Evolutionary conservation across 2,888 invertebrate genomes (phyloP).

Genomic region (Drosophila buzzatii): DNA sequence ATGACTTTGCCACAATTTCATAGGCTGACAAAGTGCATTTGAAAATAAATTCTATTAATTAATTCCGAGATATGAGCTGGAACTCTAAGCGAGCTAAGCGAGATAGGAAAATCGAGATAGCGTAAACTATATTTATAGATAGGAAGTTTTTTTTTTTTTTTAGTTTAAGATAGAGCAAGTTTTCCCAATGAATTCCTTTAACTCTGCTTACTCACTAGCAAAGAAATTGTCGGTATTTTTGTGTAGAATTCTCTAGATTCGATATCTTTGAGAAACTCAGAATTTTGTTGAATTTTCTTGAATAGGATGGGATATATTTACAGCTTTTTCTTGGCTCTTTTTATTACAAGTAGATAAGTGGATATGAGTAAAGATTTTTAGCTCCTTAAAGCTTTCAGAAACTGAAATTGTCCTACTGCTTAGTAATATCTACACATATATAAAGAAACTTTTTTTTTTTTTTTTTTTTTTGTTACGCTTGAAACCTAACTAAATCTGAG

Average conservation of each 20-base stretch:
- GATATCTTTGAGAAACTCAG: background rate
- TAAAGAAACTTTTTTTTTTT: too few species aligned
- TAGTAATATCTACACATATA: too few species aligned
- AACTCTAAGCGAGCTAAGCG: background rate
- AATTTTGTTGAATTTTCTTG: too few species aligned
- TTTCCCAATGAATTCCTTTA: background rate
- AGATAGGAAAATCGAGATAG: background rate
- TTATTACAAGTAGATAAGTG: too few species aligned
- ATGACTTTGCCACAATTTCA: conserved; percentile 19
- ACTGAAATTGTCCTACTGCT: too few species aligned
- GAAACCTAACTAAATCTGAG: too few species aligned
- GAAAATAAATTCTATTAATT: background rate
- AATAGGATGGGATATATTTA: too few species aligned
- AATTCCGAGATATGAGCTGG: background rate
- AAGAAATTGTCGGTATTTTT: background rate
- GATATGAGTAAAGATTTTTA: too few species aligned
- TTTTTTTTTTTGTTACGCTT: too few species aligned
- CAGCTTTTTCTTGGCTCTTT: too few species aligned
- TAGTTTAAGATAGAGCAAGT: background rate
- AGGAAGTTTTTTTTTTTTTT: background rate
- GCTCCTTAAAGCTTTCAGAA: too few species aligned
- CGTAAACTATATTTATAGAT: background rate
- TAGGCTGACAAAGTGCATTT: background rate
- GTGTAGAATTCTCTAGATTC: background rate
- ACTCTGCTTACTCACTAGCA: background rate